Evolutionary conservation across 2,797 vertebrate genomes (phyloP).

Genomic region (Pipistrellus pipistrellus): DNA sequence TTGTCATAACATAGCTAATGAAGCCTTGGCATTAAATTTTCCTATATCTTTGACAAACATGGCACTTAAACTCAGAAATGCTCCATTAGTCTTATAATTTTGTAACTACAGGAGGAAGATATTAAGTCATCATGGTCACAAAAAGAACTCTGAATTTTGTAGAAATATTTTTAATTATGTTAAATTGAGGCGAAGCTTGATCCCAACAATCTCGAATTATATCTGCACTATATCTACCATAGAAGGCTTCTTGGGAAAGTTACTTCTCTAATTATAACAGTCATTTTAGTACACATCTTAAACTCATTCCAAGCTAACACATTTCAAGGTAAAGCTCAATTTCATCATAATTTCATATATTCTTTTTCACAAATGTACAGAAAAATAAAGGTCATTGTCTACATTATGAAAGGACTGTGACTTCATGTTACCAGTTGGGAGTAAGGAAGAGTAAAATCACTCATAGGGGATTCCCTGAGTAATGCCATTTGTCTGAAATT

Average conservation of each 20-base stretch:
- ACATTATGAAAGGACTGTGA: neutral
- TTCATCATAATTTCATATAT: neutral
- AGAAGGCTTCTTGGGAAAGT: slow-evolving; percentile 60
- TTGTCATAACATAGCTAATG: slow-evolving; percentile 52
- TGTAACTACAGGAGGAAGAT: slow-evolving; percentile 42
- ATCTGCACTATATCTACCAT: slow-evolving; percentile 12
- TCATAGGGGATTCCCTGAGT: neutral
- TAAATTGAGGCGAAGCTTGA: slow-evolving; percentile 57
- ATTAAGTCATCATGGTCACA: slow-evolving; percentile 25
- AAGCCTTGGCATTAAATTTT: slow-evolving; percentile 2
- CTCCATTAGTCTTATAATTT: slow-evolving; percentile 45
- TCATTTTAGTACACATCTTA: neutral
- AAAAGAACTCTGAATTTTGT: slow-evolving; percentile 3
- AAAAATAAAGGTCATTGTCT: neutral
- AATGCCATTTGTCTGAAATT: neutral
- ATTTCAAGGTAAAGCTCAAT: slow-evolving; percentile 26
- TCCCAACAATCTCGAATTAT: slow-evolving; percentile 78
- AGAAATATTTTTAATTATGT: slow-evolving; percentile 58
- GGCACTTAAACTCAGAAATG: slow-evolving; percentile 50
- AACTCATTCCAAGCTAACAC: neutral
- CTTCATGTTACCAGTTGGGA: neutral
- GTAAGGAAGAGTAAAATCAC: neutral
- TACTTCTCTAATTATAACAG: slow-evolving; percentile 20
- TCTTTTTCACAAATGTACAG: neutral
- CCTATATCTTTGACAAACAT: slow-evolving; percentile 44